Conservation (phyloP, 2,888 invertebrate species). For the Macrosoma leucophasiata region DNA sequence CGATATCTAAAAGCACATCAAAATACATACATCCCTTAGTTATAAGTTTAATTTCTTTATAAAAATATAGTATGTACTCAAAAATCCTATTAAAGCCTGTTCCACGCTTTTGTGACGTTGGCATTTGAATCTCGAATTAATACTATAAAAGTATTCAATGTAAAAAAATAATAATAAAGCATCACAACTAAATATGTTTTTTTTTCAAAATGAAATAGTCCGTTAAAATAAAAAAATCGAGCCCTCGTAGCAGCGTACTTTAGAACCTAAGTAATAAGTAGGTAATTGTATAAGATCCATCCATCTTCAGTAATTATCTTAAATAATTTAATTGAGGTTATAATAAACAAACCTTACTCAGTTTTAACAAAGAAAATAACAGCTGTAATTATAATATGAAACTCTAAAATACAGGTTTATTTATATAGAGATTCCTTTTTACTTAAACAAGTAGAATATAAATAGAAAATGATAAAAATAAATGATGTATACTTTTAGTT, state of each 20-base stretch:
- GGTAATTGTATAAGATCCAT: background rate
- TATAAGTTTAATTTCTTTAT: too few species aligned
- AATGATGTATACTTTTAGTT: slow-evolving; percentile 2
- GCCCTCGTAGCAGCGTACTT: too few species aligned
- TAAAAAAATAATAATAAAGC: background rate
- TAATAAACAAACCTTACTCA: background rate
- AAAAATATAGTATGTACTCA: too few species aligned
- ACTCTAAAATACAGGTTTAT: slow-evolving; percentile 1
- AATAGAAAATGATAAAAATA: slow-evolving; percentile 4
- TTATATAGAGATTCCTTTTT: background rate
- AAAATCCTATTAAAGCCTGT: slow-evolving; percentile 54
- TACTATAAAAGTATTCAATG: slow-evolving; percentile 8
- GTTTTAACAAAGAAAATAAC: background rate
- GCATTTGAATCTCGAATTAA: slow-evolving; percentile 9
- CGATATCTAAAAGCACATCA: slow-evolving; percentile 43
- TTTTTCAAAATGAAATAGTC: too few species aligned
- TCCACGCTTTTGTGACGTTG: slow-evolving; percentile 46
- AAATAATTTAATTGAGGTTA: too few species aligned
- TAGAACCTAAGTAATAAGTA: too few species aligned
- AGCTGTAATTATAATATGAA: background rate
- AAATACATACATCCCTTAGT: slow-evolving; percentile 31
- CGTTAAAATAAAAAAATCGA: too few species aligned
- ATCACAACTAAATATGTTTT: background rate
- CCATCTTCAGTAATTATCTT: background rate
- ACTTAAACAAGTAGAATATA: background rate